Evolutionary conservation across 2,113 vertebrate genomes (phyloP).

Genomic region (Rynchops niger): DNA sequence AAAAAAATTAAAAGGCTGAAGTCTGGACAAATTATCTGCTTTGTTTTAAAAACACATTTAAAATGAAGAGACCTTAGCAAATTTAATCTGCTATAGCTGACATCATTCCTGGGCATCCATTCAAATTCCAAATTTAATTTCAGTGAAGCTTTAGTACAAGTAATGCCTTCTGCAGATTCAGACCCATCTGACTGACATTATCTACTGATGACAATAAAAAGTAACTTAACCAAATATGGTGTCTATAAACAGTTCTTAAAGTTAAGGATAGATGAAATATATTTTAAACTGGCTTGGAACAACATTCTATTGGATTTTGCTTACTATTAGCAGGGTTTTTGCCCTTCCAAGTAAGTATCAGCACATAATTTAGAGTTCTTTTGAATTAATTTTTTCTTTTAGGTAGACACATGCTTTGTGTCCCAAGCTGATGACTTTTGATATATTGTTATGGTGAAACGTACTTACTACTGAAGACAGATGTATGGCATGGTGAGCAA

Average conservation of each 20-base stretch:
- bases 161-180: conserved; percentile 57
- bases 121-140: conserved; percentile 70
- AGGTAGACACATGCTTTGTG: background rate
- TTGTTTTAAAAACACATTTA: conserved; percentile 49
- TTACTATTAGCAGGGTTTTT: background rate
- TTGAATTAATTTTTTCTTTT: background rate
- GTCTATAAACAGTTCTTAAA: conserved; percentile 19
- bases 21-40: conserved; percentile 31
- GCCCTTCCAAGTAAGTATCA: background rate
- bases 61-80: conserved; percentile 49
- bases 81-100: conserved; percentile 62
- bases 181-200: conserved; percentile 32
- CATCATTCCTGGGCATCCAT: conserved; percentile 52
- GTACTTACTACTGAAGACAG: background rate
- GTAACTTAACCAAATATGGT: conserved; percentile 14
- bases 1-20: conserved; percentile 33
- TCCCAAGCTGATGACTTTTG: background rate
- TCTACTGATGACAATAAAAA: conserved; percentile 11
- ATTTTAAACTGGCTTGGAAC: background rate
- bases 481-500: background rate
- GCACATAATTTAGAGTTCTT: background rate
- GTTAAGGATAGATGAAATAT: background rate
- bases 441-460: background rate
- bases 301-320: background rate
- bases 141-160: conserved; percentile 29